Percentiles rank a stretch among this genome's conserved stretches.
phyloP scores from a whole-genome alignment of 2,113 vertebrate species.

The Sylvicapra grimmia region DNA sequence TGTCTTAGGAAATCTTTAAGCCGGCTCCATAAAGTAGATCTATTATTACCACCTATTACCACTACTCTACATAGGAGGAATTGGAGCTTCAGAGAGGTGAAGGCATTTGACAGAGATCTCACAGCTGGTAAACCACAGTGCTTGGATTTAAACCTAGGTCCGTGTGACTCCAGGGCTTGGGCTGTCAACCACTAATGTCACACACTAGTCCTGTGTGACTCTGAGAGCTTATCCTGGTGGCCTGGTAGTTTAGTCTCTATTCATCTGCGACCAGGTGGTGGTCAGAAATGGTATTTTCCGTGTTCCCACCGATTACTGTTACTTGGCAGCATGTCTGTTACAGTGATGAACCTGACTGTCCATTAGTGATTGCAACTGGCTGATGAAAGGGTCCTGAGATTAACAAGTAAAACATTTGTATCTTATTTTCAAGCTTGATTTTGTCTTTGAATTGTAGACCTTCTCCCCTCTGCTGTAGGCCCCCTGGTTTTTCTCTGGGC shows the following conservation, averaged over 20 bases:
- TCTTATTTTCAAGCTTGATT: background rate
- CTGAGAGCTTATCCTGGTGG: background rate
- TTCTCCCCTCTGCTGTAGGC: background rate
- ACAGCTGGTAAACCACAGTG: background rate
- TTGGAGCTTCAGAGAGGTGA: background rate
- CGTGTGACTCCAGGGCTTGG: background rate
- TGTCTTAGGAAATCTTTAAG: background rate
- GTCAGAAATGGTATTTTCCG: background rate
- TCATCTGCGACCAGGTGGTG: background rate
- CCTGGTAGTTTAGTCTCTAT: background rate
- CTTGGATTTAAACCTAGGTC: background rate
- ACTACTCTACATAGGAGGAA: background rate
- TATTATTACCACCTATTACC: too few species aligned
- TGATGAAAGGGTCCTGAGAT: background rate
- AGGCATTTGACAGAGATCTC: background rate
- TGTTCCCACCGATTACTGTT: background rate
- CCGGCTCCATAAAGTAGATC: background rate
- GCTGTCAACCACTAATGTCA: background rate
- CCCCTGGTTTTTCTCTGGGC: background rate
- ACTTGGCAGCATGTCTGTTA: background rate
- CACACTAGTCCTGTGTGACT: background rate
- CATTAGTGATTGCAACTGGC: background rate
- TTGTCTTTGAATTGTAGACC: background rate
- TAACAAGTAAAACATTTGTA: background rate
- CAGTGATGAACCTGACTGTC: background rate